Base-by-base conservation (phyloP, 1,140 invertebrate species). In the Pissodes strobi region DNA sequence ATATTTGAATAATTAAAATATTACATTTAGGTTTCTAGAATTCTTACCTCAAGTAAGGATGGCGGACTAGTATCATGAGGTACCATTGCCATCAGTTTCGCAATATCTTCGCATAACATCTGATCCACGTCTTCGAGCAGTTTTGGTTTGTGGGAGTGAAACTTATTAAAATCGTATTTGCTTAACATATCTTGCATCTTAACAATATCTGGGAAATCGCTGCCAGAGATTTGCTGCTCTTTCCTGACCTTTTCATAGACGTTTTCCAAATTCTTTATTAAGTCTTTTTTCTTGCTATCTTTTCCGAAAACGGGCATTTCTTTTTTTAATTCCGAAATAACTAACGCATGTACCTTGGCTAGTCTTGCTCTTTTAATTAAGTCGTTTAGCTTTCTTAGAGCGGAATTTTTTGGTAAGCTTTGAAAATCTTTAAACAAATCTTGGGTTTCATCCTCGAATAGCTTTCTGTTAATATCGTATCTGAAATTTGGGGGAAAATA, bases 281-380 rank as follows among this genome's bases (percentile, higher is more conserved):
- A 78, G 49, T 94, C 92, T 71, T 92, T 93, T 79, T 95, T 94
- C 75, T 92, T 94, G 15, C 81, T 80, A 41, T 84, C 83, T 77
- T 93, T 93, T 1, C 90, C 89, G 75, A 90, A 89, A 76, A 90
- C 79, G 0, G 87, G 79, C 74, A 80, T 78, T 37, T 80, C 76
- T 41, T 75, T 76, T 21, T 71, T 69, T 9, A 82, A 78, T 77
- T 92, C 89, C 73, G 90, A 88, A 53, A 95, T 93, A 66, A 95
- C 92, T 72, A 92, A 92, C 0, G 92, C 90, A 78, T 94, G 90
- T 13, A 92, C 90, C 81, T 91, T 91, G 23, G 89, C 90, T 15
- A 91, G 74, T 67, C 90, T 75, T 13, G 90, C 88, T 70, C 90
- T 74, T 73, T 91, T 92, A 67, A 91, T 91, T 5, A 92, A 79